These are phyloP conservation scores for Phymanthus crucifer DNA, from an alignment of 92 coral and sea anemone genomes.

Conservation along the genomic window DNA sequence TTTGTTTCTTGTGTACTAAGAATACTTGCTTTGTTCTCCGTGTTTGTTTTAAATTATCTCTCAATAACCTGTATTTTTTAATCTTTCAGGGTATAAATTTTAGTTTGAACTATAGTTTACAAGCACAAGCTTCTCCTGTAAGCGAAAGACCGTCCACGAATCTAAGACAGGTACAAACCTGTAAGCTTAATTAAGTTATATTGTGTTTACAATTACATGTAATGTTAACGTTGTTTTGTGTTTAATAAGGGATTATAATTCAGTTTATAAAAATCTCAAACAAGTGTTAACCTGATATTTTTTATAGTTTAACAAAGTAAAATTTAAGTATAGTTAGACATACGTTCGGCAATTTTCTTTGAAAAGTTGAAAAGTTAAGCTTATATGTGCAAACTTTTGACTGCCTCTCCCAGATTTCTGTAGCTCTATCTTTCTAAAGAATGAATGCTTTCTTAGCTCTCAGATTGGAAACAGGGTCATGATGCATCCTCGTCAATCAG, in stretches of 20 bases:
- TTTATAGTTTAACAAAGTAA: neutral
- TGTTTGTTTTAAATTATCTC: neutral
- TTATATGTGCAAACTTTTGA: too few species aligned
- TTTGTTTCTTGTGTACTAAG: neutral
- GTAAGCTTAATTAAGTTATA: neutral
- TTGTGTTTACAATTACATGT: neutral
- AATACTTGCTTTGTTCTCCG: neutral
- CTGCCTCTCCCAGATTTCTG: too few species aligned
- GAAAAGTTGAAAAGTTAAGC: too few species aligned
- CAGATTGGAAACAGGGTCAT: slow-evolving; percentile 63
- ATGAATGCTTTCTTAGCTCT: neutral
- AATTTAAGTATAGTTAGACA: too few species aligned
- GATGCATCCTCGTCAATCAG: slow-evolving; percentile 40
- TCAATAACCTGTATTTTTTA: neutral
- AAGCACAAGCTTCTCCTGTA: slow-evolving; percentile 97
- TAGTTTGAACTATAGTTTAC: slow-evolving; percentile 89
- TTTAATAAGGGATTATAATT: neutral
- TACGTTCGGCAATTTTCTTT: too few species aligned
- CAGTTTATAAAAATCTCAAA: neutral
- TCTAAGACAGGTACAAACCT: slow-evolving; percentile 61
- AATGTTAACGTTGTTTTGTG: neutral
- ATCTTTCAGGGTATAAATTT: slow-evolving; percentile 72
- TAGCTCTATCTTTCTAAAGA: too few species aligned
- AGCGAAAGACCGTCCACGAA: slow-evolving; percentile 77
- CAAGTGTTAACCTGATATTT: neutral